Base-by-base conservation (phyloP, 2,797 vertebrate genomes). In the Thaleichthys pacificus region DNA sequence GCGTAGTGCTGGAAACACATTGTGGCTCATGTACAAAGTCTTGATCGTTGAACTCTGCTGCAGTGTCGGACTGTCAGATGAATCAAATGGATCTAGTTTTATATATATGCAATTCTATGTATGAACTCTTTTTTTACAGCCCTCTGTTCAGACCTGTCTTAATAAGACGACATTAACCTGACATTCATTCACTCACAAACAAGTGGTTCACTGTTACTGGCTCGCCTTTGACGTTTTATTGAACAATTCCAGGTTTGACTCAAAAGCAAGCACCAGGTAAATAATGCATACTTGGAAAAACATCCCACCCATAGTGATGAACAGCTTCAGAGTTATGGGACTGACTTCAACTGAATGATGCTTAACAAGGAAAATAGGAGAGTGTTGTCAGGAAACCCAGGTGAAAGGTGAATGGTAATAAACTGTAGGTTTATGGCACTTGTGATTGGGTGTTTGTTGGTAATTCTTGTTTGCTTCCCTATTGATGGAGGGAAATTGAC, bases 181-280 rank as follows among this genome's bases (percentile, higher is more conserved):
- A 47, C 0, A 47, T 14, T 47, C 42, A 12, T 14, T 47, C 42
- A 12, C 42, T 14, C 9, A 47, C 42, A 47, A 47, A 47, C 42
- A 47, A 12, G 42, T 62, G 22, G 60, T 5, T 69, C 30, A 51
- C 30, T 69, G 56, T 61, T 2, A 56, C 26, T 57, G 6, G 14
- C 61, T 66, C 60, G 81, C 73, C n/a, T 85, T 80, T 80, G 75
- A 56, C 4, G 4, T 8, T 56, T 85, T 85, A 24, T 42, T 69
- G 3, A 28, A 47, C 70, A 70, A 72, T 78, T 58, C 77, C 79
- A 24, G 78, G 77, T 83, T 87, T 15, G 66, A 66, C n/a, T 8
- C 17, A 19, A 62, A 17, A 62, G 61, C 61, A 32, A 30, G 15
- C 61, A 62, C 14, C 61, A 35, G 22, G 38, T 66, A 24, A 3